Evolutionary conservation across 2,888 invertebrate genomes (phyloP), one percentile per base, ranked within the genome.

Genomic region (Xylota segnis): DNA sequence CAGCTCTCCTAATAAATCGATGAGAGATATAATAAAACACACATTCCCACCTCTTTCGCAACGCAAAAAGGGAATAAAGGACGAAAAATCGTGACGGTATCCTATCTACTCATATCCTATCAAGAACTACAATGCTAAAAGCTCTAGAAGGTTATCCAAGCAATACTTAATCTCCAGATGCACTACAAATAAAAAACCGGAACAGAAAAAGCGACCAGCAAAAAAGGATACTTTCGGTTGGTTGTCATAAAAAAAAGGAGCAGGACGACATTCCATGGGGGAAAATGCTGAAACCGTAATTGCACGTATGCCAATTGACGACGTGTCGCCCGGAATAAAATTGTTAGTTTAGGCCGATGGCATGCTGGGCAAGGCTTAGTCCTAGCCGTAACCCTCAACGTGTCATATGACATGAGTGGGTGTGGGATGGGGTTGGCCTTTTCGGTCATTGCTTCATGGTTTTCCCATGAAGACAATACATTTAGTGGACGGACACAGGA

Each of bases 291-390:
- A 79, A 76, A 76, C 70, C 81, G 84, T 84, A 84, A 84, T 81
- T 84, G 84, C 84, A 84, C 84, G 84, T 84, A 81, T 84, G 84
- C 84, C 84, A 84, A 84, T 84, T 84, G 84, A 81, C 84, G 81
- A 84, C 84, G 84, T 84, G 84, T 84, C 81, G 75, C 81, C 75
- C 56, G 47, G 65, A 81, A 81, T 71, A 79, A 84, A 84, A 66
- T 75, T 81, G 84, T 84, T 81, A 84, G 84, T 74, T 81, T 81
- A 84, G 84, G 84, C 81, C 63, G 23, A 32, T 40, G 61, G 45
- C 59, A 59, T n/a, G 50, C 70, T 32, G 63, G 43, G 29, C 45
- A 63, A 71, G 50, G 77, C 66, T 72, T 77, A 71, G 50, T 71
- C 66, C 66, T 77, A 77, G 59, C 58, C 34, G 18, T n/a, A 18